phyloP scores from a whole-genome alignment of 2,888 invertebrate genomes.

The Orthonychiurus folsomi region DNA sequence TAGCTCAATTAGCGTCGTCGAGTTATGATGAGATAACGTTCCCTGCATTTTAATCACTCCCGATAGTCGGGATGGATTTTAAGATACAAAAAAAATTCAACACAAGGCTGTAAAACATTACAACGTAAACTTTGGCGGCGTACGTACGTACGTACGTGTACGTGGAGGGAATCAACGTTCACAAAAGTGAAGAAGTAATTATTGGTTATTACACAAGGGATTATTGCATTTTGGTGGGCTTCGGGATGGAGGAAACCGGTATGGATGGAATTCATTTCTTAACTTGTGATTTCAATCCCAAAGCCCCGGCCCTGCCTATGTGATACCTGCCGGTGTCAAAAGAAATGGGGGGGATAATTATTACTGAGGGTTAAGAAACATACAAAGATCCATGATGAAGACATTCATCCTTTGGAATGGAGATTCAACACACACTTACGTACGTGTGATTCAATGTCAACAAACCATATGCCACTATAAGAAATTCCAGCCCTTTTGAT shows the following conservation, averaged over 20 bases:
- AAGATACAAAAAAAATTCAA: not conserved
- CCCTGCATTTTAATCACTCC: not conserved
- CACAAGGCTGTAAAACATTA: not conserved
- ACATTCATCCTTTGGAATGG: not conserved
- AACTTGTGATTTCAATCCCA: not conserved
- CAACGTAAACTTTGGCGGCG: not conserved
- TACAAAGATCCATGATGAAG: not conserved
- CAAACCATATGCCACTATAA: too few species aligned
- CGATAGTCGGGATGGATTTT: not conserved
- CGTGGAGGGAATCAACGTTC: not conserved
- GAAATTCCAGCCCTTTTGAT: too few species aligned
- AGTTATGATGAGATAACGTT: conserved; percentile 39
- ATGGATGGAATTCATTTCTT: not conserved
- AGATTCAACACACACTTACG: too few species aligned
- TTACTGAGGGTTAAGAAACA: not conserved
- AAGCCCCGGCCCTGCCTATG: not conserved
- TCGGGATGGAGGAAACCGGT: not conserved
- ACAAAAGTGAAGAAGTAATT: not conserved
- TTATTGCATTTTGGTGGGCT: too few species aligned
- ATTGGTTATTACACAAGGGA: not conserved
- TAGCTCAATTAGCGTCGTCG: conserved; percentile 40
- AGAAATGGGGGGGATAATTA: not conserved
- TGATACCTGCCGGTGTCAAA: too few species aligned
- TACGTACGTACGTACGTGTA: too few species aligned
- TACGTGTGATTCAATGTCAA: too few species aligned